Conservation (phyloP, 2,888 invertebrate species). For the Brachyptera putata region DNA sequence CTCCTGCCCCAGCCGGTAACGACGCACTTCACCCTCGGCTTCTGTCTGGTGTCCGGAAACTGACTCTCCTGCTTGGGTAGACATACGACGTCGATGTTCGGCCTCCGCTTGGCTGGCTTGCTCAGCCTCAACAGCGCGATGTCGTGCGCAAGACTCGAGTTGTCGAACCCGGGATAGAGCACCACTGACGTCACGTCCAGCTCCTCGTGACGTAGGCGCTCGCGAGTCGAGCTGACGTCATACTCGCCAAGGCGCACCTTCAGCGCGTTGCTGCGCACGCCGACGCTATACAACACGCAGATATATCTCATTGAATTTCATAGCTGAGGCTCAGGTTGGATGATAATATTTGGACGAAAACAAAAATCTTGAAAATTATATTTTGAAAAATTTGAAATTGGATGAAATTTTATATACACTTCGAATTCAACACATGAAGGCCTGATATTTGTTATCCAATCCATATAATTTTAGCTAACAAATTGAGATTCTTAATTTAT, state of each 20-base stretch:
- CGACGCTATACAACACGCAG: no score
- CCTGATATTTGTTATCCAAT: no score
- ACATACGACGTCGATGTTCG: slow-evolving; percentile 44
- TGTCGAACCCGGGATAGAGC: slow-evolving; percentile 42
- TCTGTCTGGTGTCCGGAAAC: slow-evolving; percentile 32
- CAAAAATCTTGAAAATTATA: no score
- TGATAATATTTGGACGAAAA: no score
- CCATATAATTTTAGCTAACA: no score
- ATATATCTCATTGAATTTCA: no score
- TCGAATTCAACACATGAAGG: no score
- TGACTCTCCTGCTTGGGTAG: slow-evolving; percentile 38
- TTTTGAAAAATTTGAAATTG: no score
- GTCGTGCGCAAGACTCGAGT: slow-evolving; percentile 42
- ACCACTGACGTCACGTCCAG: slow-evolving; percentile 38
- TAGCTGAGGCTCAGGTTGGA: no score
- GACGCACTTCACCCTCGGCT: slow-evolving; percentile 38
- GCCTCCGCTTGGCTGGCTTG: slow-evolving; percentile 35
- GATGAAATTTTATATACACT: no score
- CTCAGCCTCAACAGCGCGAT: slow-evolving; percentile 43
- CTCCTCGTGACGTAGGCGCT: slow-evolving; percentile 43
- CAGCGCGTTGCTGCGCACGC: slow-evolving; percentile 30
- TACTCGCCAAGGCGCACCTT: slow-evolving; percentile 46
- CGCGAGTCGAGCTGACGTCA: slow-evolving; percentile 43
- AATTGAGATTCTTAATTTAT: no score
- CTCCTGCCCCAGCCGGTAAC: slow-evolving; percentile 46